Base-by-base conservation (phyloP, 1,140 invertebrate genomes). In the Leptinotarsa lineolata region DNA sequence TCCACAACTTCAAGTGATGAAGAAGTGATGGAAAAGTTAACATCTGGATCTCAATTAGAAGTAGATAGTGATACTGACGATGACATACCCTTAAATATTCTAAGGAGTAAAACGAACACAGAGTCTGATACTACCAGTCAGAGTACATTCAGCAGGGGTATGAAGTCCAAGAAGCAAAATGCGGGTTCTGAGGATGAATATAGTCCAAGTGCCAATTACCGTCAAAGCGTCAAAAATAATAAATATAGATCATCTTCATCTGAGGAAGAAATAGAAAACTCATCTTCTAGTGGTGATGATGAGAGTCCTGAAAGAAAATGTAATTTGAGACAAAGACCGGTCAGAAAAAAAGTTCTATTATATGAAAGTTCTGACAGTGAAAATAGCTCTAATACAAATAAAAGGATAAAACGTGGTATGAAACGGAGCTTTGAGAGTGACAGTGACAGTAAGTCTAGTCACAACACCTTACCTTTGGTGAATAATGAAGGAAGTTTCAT, bases 361-460 rank as follows among this genome's bases (percentile, higher is more conserved):
- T 70, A 72, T n/a, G 63, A 65, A 3, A 54, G 71, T 59, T 74
- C 72, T 15, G 70, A 72, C 22, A 72, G 61, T 39, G 73, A 70
- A 15, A 63, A 61, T 39, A 74, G 72, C 63, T 24, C 30, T n/a
- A 72, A 45, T 45, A 59, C 48, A 44, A 61, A 59, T 22, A 74
- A 44, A 15, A 69, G 6, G 22, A 61, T 60, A 21, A 67, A 70
- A 21, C 78, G 76, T 3, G 85, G 86, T 75, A 81, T 83, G 20
- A 85, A 84, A 24, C 85, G 85, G 60, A 84, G 86, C 39, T 85
- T 85, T 48, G 72, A 78, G 2, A 84, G 84, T 18, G 79, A 75
- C 8, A 72, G 66, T 30, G 68, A 68, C 18, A 54, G 30, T 16
- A 54, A 69, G 45, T 58, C 68, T 15, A 68, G 58, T 30, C 64